Evolutionary conservation across 2,113 vertebrate genomes (phyloP), one percentile per base, ranked within the genome.

Genomic region (Thinocorus orbignyianus): DNA sequence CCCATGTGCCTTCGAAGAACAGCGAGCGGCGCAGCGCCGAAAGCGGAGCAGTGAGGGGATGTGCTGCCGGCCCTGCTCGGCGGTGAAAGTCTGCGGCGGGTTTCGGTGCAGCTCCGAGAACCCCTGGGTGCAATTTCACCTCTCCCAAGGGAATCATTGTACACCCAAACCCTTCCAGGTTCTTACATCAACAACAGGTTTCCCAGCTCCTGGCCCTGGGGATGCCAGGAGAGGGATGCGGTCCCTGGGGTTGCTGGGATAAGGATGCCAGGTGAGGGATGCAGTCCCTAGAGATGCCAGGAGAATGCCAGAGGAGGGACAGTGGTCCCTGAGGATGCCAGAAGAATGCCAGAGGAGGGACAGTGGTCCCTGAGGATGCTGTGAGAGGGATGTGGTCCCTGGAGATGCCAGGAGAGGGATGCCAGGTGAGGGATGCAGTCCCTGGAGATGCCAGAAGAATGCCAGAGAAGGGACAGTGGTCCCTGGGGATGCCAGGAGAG

Each of bases 1-100:
- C 49, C 79, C 5, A 3, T 4, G 62, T 2, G 87, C 97, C 97
- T 98, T 98, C 96, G 95, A 98, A 98, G 98, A 98, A 98, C 73
- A 86, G 95, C 39, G 46, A 88, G 96, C 28, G 65, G 92, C 70
- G 25, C 69, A 19, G 83, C 57, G 22, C 79, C 35, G 42, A 95
- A 70, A 81, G 85, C 2, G 1, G 48, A 31, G 81, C 42, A 5
- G 83, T 4, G 42, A 81, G 68, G 33, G 64, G 81, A 78, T 3
- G 55, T 0, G 4, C 48, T 7, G 10, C 70, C 61, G 6, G 10
- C 81, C 65, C 86, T 4, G 66, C 65, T 46, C 23, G 0, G 35
- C 1, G 1, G 79, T 31, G 87, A 90, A 58, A 51, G 80, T 28
- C 88, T 58, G 82, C 17, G 7, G 13, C 6, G 16, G 72, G 19